phyloP scores from a whole-genome alignment of 92 coral and sea anemone species.

The Actinernus sp. region DNA sequence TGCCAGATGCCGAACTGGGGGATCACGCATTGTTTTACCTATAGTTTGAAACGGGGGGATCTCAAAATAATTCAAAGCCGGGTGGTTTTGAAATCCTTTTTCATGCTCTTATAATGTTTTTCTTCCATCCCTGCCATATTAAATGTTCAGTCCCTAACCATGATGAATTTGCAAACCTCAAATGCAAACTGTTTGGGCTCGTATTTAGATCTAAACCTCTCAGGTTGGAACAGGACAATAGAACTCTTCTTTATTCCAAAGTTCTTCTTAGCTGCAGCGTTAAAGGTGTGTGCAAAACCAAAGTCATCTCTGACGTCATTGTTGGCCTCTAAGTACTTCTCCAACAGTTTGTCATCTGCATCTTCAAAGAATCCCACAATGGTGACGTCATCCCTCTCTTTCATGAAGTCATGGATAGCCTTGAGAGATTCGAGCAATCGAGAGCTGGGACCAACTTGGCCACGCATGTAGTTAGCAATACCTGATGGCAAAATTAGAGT shows the following conservation, averaged over 20 bases:
- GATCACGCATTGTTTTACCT: too few species aligned
- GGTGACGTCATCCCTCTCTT: conserved; percentile 82
- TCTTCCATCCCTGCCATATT: neutral
- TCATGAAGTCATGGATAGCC: conserved; percentile 88
- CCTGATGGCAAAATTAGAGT: too few species aligned
- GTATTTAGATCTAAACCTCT: conserved; percentile 84
- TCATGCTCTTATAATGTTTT: too few species aligned
- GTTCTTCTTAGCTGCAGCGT: conserved; percentile 82
- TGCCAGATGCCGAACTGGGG: too few species aligned
- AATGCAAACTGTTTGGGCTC: conserved; percentile 83
- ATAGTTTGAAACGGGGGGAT: too few species aligned
- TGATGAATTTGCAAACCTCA: conserved; percentile 67
- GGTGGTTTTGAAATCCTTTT: too few species aligned
- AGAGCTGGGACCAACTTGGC: conserved; percentile 97
- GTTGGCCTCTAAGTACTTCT: conserved; percentile 90
- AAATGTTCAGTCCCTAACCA: neutral
- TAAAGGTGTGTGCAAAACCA: conserved; percentile 94
- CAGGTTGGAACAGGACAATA: conserved; percentile 92
- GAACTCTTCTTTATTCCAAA: conserved; percentile 84
- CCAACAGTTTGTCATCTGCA: conserved; percentile 77
- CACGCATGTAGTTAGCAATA: conserved; percentile 83
- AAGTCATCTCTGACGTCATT: conserved; percentile 92
- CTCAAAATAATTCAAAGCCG: too few species aligned
- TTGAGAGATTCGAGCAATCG: conserved; percentile 78
- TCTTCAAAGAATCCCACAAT: conserved; percentile 90